These are phyloP conservation scores for Dicyrtoma fusca DNA, from an alignment of 2,888 invertebrate species.

Conservation along the genomic window DNA sequence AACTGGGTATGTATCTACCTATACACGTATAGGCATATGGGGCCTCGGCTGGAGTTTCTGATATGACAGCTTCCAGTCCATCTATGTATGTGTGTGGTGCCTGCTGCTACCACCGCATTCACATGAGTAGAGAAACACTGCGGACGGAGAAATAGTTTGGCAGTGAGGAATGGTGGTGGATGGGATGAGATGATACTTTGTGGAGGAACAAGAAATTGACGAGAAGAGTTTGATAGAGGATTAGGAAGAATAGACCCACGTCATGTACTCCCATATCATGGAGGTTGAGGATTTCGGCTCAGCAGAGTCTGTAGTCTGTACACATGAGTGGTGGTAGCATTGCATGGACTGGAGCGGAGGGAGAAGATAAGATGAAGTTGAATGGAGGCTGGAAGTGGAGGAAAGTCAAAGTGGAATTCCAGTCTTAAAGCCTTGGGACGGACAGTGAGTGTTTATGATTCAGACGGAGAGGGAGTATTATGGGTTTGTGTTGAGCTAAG, in stretches of 20 bases:
- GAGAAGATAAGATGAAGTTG: not conserved
- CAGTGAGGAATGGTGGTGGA: no score
- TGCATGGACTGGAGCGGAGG: not conserved
- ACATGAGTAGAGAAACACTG: no score
- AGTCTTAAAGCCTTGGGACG: not conserved
- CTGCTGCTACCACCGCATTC: no score
- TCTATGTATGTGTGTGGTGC: no score
- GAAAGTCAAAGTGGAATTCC: not conserved
- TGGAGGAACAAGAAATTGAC: slow-evolving; percentile 1
- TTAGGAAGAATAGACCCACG: not conserved
- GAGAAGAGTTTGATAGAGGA: not conserved
- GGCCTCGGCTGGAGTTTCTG: no score
- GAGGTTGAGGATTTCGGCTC: not conserved
- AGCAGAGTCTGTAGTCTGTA: not conserved
- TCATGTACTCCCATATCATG: not conserved
- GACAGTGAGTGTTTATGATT: not conserved
- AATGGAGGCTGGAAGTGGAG: not conserved
- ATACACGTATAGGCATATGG: no score
- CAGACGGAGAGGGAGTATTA: no score
- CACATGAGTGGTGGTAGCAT: not conserved
- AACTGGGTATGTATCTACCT: no score
- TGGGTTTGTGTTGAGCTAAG: not conserved
- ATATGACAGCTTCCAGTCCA: no score
- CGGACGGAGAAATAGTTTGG: no score
- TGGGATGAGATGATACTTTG: not conserved